A percentile compares a stretch with the other conserved stretches of the same genome.
Conservation (phyloP, 2,888 invertebrate genomes). For the Leptinotarsa peninsularis region DNA sequence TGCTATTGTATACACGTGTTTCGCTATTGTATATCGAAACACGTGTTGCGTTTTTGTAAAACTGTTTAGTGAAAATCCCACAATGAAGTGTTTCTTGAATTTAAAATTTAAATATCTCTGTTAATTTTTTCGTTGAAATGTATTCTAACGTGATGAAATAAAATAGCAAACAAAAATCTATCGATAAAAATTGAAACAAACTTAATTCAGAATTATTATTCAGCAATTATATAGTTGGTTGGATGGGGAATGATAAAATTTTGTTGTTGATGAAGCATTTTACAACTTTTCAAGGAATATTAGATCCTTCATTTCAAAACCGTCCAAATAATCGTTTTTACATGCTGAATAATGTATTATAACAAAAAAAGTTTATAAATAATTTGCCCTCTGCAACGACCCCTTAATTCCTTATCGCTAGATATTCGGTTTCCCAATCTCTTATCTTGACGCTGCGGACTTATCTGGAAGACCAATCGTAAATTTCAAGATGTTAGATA, state of each 20-base stretch:
- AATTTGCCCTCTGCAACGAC: slow-evolving; percentile 27
- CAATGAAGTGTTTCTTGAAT: too few relatives aligned
- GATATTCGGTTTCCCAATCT: slow-evolving; percentile 29
- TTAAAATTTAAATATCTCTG: too few relatives aligned
- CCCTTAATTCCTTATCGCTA: slow-evolving; percentile 23
- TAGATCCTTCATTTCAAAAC: neutral
- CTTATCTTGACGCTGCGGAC: slow-evolving; percentile 18
- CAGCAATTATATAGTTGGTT: too few relatives aligned
- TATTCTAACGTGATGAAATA: too few relatives aligned
- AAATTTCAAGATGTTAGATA: slow-evolving; percentile 28
- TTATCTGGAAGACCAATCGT: slow-evolving; percentile 27
- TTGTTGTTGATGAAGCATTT: neutral
- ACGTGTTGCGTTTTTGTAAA: too few relatives aligned
- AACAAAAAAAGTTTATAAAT: slow-evolving; percentile 25
- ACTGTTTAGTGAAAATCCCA: too few relatives aligned
- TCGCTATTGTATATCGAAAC: too few relatives aligned
- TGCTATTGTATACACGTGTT: too few relatives aligned
- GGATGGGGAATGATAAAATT: neutral
- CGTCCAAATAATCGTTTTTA: slow-evolving; percentile 15
- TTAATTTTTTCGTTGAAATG: too few relatives aligned
- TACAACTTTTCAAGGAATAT: neutral
- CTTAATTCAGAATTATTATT: too few relatives aligned
- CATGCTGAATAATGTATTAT: slow-evolving; percentile 4
- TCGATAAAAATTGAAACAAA: too few relatives aligned
- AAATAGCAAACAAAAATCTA: too few relatives aligned